These are phyloP conservation scores for Chelonus formosanus DNA, from an alignment of 2,888 invertebrate species.

Conservation along the genomic window DNA sequence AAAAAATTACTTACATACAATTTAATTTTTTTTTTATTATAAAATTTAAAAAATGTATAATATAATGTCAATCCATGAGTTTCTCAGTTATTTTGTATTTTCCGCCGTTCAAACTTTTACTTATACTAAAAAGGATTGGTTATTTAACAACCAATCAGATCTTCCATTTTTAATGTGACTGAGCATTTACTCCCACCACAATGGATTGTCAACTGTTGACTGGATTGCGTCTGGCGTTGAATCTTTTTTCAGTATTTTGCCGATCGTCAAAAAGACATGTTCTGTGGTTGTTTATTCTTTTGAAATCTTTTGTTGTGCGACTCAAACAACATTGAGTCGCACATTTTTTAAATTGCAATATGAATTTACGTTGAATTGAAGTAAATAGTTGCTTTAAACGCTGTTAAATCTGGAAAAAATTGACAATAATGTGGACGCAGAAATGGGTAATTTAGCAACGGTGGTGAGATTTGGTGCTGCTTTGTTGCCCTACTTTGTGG, in stretches of 20 bases:
- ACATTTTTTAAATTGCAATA: not conserved
- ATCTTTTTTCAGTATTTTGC: constrained; percentile 47
- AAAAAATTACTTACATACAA: too few relatives aligned
- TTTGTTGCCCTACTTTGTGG: constrained; percentile 57
- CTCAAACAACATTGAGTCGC: constrained; percentile 11
- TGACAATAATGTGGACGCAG: constrained; percentile 44
- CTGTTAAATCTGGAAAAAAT: constrained; percentile 8
- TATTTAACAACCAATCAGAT: too few relatives aligned
- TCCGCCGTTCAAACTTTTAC: too few relatives aligned
- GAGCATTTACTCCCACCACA: too few relatives aligned
- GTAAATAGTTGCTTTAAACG: not conserved
- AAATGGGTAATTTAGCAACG: constrained; percentile 60
- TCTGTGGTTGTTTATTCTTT: constrained; percentile 11
- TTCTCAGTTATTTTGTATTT: too few relatives aligned
- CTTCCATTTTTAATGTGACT: too few relatives aligned
- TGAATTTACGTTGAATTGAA: constrained; percentile 9
- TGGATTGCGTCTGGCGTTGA: too few relatives aligned
- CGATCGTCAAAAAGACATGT: constrained; percentile 41
- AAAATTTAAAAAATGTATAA: too few relatives aligned
- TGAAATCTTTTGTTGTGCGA: constrained; percentile 17
- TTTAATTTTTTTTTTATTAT: too few relatives aligned
- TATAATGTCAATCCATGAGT: too few relatives aligned
- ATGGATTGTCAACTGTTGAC: too few relatives aligned
- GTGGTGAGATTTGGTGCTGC: constrained; percentile 57
- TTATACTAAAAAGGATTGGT: too few relatives aligned